Percentiles rank a stretch among this genome's conserved stretches.
Evolutionary conservation across 1,140 invertebrate genomes (phyloP).

Genomic region (Nephila pilipes): DNA sequence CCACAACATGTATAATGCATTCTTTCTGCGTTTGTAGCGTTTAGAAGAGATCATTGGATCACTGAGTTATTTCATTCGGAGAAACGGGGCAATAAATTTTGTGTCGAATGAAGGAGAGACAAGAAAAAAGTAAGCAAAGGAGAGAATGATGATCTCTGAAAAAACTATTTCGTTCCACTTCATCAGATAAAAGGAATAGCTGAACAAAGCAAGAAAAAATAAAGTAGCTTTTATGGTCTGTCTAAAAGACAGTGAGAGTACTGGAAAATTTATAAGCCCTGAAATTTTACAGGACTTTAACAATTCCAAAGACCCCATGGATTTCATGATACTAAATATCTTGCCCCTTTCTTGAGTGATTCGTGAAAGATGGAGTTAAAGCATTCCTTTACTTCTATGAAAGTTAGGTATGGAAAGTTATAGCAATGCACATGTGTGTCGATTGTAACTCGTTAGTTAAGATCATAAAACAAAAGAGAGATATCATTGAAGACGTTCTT

Average conservation of each 20-base stretch:
- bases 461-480: constrained; percentile 22
- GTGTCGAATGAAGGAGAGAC: not conserved
- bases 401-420: constrained; percentile 17
- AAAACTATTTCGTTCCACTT: not conserved
- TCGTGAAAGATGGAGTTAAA: constrained; percentile 36
- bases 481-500: not conserved
- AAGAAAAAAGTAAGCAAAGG: not conserved
- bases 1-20: not conserved
- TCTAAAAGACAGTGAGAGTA: not conserved
- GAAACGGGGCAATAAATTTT: constrained; percentile 1
- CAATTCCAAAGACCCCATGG: constrained; percentile 27
- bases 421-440: not conserved
- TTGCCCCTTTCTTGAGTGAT: not conserved
- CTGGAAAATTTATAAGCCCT: constrained; percentile 12
- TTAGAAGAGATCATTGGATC: not conserved
- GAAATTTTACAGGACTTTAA: constrained; percentile 45
- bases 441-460: not conserved
- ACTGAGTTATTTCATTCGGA: not conserved
- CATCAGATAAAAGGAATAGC: constrained; percentile 15
- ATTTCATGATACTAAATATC: not conserved
- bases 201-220: not conserved
- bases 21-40: not conserved
- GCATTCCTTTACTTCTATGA: not conserved
- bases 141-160: constrained; percentile 15
- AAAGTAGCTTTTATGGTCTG: constrained; percentile 16